Evolutionary conservation across 2,888 invertebrate species (phyloP).

Genomic region (Drosophila paracracens): DNA sequence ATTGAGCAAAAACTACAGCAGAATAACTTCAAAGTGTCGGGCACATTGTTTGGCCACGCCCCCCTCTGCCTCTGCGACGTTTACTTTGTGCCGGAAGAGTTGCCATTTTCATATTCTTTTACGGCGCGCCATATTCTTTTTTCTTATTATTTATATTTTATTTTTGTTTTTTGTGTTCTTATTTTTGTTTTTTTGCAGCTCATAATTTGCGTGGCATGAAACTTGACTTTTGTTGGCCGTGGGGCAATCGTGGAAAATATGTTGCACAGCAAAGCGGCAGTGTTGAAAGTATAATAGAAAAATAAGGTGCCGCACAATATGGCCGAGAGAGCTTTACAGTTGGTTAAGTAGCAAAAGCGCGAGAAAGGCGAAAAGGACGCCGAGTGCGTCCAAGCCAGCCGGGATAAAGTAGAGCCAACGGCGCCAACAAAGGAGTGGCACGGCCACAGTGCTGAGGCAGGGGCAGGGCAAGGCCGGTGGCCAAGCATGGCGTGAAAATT

Average conservation of each 20-base stretch:
- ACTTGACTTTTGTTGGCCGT: conserved; percentile 56
- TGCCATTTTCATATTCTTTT: conserved; percentile 72
- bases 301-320: conserved; percentile 81
- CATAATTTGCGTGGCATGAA: conserved; percentile 76
- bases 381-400: conserved; percentile 57
- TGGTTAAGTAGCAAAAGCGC: conserved; percentile 77
- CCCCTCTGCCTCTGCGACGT: not conserved
- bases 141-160: conserved; percentile 15
- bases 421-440: conserved; percentile 5
- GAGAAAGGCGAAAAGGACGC: conserved; percentile 64
- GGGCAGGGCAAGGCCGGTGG: conserved; percentile 41
- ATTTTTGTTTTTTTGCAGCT: conserved; percentile 31
- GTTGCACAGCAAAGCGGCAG: conserved; percentile 51
- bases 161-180: not conserved
- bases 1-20: conserved; percentile 31
- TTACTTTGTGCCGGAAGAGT: conserved; percentile 63
- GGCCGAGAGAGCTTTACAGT: conserved; percentile 78
- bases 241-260: conserved; percentile 55
- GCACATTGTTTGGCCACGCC: conserved; percentile 42
- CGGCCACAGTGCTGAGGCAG: not conserved
- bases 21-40: conserved; percentile 60
- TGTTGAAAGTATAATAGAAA: conserved; percentile 76
- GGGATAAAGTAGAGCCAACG: conserved; percentile 65
- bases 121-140: conserved; percentile 40
- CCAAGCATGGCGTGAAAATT: conserved; percentile 81